These are phyloP conservation scores for Sardinella longiceps DNA, from an alignment of 2,797 vertebrate genomes.

Conservation along the genomic window DNA sequence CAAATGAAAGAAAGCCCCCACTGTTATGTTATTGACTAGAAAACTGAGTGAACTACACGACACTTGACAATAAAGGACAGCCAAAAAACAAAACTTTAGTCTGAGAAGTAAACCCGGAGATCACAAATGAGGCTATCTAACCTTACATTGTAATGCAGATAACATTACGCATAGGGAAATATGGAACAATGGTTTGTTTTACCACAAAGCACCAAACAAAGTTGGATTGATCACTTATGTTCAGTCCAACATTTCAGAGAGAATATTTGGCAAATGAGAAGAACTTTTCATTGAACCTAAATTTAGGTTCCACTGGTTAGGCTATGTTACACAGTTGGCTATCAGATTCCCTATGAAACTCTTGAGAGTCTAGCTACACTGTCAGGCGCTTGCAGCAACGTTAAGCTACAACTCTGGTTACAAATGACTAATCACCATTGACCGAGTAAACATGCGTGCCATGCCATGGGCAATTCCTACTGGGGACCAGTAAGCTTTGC, in stretches of 20 bases:
- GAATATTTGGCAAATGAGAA: background rate
- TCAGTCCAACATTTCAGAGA: background rate
- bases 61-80: background rate
- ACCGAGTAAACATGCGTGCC: slow-evolving; percentile 9
- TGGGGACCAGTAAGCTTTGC: background rate
- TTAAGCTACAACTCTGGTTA: background rate
- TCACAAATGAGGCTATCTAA: too few species aligned
- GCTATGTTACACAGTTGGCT: background rate
- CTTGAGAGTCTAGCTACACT: background rate
- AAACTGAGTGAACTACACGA: too few species aligned
- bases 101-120: background rate
- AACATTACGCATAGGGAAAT: too few species aligned
- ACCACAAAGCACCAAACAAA: too few species aligned
- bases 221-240: too few species aligned
- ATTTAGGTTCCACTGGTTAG: background rate
- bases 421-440: background rate
- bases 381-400: background rate
- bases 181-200: too few species aligned
- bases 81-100: background rate
- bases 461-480: background rate
- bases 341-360: background rate
- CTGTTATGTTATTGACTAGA: background rate
- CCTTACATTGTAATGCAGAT: too few species aligned
- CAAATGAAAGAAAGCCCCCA: background rate
- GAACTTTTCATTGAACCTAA: background rate